A percentile compares a stretch with the other conserved stretches of the same genome.
Evolutionary conservation across 2,113 vertebrate genomes (phyloP).

Genomic region (Arenaria interpres): DNA sequence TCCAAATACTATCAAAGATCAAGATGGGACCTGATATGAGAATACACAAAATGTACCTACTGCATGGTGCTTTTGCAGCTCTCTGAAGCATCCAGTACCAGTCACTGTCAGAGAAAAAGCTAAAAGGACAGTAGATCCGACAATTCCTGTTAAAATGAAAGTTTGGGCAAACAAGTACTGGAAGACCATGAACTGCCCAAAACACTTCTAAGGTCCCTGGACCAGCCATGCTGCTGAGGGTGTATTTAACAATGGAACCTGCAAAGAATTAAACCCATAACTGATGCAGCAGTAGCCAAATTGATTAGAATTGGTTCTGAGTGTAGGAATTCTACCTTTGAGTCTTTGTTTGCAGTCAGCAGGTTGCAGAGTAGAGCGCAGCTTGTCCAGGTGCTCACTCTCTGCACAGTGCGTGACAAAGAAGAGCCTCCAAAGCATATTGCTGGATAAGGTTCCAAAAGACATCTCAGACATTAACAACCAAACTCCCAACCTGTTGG

Average conservation of each 20-base stretch:
- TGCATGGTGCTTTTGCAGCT: not conserved
- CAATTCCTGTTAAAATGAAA: not conserved
- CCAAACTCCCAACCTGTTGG: constrained; percentile 91
- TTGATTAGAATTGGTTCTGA: not conserved
- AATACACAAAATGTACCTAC: not conserved
- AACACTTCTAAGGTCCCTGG: not conserved
- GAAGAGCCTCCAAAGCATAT: constrained; percentile 95
- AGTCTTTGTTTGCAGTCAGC: constrained; percentile 79
- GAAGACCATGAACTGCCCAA: not conserved
- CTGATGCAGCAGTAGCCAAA: not conserved
- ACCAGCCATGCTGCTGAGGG: not conserved
- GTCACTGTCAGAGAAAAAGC: not conserved
- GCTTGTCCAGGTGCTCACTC: too few relatives aligned
- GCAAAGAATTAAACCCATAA: not conserved
- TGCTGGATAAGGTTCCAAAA: constrained; percentile 88
- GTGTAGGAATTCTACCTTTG: constrained; percentile 72
- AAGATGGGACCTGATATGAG: fast-evolving
- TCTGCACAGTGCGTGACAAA: constrained; percentile 92
- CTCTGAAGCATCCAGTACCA: not conserved
- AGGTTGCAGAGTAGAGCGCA: constrained; percentile 59
- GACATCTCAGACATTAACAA: constrained; percentile 99
- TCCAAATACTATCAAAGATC: not conserved
- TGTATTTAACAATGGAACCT: not conserved
- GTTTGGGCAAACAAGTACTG: not conserved
- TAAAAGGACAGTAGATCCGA: fast-evolving